Evolutionary conservation across 53 echinoderm and acorn worm genomes (phyloP).

Genomic region (Antedon mediterranea): DNA sequence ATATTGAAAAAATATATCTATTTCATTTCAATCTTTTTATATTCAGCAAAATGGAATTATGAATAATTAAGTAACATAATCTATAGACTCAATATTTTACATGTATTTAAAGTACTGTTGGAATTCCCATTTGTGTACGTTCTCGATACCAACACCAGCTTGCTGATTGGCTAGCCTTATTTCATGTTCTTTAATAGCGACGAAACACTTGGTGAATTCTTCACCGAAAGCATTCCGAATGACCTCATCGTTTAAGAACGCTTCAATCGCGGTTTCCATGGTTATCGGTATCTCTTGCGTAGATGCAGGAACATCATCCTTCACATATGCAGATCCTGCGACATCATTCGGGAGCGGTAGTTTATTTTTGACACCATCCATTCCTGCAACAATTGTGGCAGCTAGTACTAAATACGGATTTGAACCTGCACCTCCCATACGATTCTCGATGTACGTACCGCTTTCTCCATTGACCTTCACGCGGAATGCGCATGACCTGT

Average conservation of each 20-base stretch:
- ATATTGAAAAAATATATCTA: no score
- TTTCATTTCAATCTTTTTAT: no score
- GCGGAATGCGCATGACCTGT: constrained; percentile 36
- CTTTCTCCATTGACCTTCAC: constrained; percentile 28
- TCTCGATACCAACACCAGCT: background rate
- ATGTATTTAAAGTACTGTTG: constrained; percentile 17
- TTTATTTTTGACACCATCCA: constrained; percentile 17
- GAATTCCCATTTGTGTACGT: constrained; percentile 12
- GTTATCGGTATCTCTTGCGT: background rate
- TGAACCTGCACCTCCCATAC: constrained; percentile 6
- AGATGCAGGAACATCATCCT: background rate
- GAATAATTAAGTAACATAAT: no score
- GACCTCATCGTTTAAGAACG: constrained; percentile 6
- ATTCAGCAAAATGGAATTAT: no score
- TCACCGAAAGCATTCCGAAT: constrained; percentile 2
- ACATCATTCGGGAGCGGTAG: constrained; percentile 6
- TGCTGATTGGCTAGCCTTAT: background rate
- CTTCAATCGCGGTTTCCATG: constrained; percentile 9
- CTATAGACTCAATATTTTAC: no score
- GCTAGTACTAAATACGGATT: constrained; percentile 16
- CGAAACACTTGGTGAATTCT: constrained; percentile 18
- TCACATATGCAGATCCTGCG: constrained; percentile 1
- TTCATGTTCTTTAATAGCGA: constrained; percentile 10
- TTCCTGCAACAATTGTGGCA: constrained; percentile 17
- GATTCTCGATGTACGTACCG: constrained; percentile 47